Conservation (phyloP, 2,797 vertebrate species). For the Gorsachius magnificus region DNA sequence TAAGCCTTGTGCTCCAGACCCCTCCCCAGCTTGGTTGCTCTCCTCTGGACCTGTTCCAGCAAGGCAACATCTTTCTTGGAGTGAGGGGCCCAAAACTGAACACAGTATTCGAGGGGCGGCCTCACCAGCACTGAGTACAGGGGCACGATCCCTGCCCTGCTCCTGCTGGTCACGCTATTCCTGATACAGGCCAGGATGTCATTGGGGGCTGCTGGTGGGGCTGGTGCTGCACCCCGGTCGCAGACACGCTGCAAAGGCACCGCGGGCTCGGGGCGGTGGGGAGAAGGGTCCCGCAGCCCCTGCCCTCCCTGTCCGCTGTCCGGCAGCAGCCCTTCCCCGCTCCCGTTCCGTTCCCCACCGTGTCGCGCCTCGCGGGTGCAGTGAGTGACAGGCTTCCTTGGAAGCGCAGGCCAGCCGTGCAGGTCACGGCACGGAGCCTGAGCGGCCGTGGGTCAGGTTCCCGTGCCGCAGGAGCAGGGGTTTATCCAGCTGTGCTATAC, state of each 20-base stretch:
- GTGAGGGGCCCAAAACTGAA: too few species aligned
- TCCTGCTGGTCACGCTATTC: too few species aligned
- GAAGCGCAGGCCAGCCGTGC: too few species aligned
- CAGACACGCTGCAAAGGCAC: background rate
- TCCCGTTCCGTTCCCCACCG: accelerated
- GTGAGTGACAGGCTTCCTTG: background rate
- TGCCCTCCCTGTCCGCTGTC: background rate
- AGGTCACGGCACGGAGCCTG: background rate
- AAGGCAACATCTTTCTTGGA: too few species aligned
- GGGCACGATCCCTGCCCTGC: too few species aligned
- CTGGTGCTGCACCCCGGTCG: accelerated
- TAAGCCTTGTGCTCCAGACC: too few species aligned
- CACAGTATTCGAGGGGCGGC: too few species aligned
- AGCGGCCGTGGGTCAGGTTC: accelerated
- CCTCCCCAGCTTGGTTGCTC: too few species aligned
- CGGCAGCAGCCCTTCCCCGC: background rate
- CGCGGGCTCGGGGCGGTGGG: accelerated
- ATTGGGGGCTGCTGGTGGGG: background rate
- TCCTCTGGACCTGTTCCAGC: too few species aligned
- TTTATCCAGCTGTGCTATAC: accelerated
- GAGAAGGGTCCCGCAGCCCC: background rate
- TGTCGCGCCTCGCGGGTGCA: too few species aligned
- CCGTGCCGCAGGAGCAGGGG: background rate
- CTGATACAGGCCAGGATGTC: too few species aligned
- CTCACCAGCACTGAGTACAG: too few species aligned